phyloP scores from a whole-genome alignment of 2,797 vertebrate species.

The Pangasius macronema region DNA sequence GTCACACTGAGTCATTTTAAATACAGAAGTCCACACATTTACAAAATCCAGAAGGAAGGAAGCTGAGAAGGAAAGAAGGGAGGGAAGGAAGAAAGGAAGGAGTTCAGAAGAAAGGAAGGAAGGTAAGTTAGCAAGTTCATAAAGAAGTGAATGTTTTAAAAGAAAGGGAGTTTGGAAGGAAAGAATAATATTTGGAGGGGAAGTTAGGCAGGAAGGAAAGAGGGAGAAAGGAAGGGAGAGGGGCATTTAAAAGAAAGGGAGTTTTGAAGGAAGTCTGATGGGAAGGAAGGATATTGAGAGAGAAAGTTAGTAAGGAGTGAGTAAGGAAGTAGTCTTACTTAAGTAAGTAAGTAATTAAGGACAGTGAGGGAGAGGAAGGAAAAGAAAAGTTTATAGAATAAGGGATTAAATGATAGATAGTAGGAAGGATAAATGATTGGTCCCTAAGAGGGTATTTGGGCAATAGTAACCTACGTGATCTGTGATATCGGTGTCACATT shows the following conservation, averaged over 20 bases:
- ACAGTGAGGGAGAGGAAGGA: not conserved
- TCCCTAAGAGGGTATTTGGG: not conserved
- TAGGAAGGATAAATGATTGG: not conserved
- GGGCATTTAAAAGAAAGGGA: not conserved
- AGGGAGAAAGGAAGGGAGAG: not conserved
- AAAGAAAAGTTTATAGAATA: not conserved
- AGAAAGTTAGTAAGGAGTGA: not conserved
- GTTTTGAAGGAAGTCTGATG: not conserved
- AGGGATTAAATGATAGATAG: not conserved
- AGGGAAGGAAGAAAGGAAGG: not conserved
- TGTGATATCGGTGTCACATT: conserved; percentile 74
- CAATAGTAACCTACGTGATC: conserved; percentile 75
- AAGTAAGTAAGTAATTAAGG: not conserved
- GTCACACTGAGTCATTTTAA: not conserved
- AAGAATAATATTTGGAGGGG: not conserved
- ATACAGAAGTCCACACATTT: too few relatives aligned
- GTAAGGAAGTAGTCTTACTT: not conserved
- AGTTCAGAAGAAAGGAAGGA: not conserved
- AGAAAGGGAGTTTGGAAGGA: not conserved
- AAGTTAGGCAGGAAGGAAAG: not conserved
- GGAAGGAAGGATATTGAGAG: not conserved
- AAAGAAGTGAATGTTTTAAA: not conserved
- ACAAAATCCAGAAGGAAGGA: not conserved
- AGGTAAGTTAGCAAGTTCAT: not conserved
- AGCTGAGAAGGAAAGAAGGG: not conserved